Percentiles rank a stretch among this genome's conserved stretches.
These are phyloP conservation scores for Trididemnum miniatum DNA, from an alignment of 23 tunicate species.

Conservation along the genomic window DNA sequence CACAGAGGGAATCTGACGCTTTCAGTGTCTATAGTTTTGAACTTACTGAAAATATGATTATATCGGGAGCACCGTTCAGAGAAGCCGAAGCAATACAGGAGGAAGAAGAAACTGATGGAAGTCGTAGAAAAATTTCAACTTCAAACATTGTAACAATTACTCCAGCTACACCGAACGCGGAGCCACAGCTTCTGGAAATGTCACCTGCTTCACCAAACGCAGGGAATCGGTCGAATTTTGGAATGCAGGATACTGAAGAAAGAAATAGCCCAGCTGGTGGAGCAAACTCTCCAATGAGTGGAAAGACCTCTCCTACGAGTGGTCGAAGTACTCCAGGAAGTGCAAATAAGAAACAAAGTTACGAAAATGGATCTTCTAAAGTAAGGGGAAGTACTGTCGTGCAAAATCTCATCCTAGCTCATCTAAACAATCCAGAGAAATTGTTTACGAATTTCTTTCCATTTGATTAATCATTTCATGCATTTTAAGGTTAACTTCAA, in stretches of 20 bases:
- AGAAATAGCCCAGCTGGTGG: background rate
- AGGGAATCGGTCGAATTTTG: background rate
- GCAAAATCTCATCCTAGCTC: background rate
- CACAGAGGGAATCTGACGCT: constrained; percentile 65
- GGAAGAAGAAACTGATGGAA: constrained; percentile 49
- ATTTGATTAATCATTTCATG: no score
- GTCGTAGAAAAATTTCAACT: background rate
- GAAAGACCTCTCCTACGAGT: background rate
- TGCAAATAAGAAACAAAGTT: background rate
- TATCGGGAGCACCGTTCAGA: constrained; percentile 27
- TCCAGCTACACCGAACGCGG: background rate
- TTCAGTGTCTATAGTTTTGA: constrained; percentile 96
- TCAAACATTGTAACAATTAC: background rate
- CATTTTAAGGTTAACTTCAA: no score
- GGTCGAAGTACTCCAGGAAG: constrained; percentile 13
- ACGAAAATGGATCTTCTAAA: constrained; percentile 3
- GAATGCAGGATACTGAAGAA: background rate
- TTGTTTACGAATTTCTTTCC: no score
- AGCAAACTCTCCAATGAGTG: background rate
- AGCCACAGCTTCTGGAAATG: background rate
- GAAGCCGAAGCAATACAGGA: constrained; percentile 41
- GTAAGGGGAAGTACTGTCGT: background rate
- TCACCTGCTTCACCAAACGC: background rate
- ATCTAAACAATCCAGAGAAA: no score
- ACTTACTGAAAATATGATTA: constrained; percentile 62